Conservation (phyloP, 92 coral and sea anemone species). For the Zoanthus sociatus region DNA sequence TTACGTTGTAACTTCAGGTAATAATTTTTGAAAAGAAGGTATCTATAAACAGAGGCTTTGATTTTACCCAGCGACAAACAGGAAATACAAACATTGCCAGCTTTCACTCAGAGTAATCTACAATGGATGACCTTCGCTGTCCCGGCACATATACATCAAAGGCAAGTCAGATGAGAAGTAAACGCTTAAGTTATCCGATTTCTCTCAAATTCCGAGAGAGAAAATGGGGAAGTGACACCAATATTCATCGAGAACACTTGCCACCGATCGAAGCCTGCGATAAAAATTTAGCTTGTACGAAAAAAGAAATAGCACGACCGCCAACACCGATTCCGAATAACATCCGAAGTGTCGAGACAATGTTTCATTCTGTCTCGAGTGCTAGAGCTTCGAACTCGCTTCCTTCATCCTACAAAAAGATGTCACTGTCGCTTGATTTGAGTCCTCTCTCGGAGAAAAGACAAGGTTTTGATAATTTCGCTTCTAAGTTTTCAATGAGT, state of each 20-base stretch:
- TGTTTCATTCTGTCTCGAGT: neutral
- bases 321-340: conserved; percentile 12
- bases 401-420: conserved; percentile 26
- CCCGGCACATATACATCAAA: neutral
- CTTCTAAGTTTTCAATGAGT: conserved; percentile 3
- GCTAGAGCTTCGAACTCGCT: conserved; percentile 43
- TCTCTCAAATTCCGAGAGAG: conserved; percentile 26
- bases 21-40: neutral
- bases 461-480: conserved; percentile 26
- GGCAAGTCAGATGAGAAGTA: neutral
- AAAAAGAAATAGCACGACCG: neutral
- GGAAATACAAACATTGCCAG: neutral
- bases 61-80: neutral
- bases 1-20: neutral
- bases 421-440: conserved; percentile 35
- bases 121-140: conserved; percentile 27
- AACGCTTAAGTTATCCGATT: conserved; percentile 35
- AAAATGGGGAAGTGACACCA: conserved; percentile 40
- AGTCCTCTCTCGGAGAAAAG: conserved; percentile 32
- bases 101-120: neutral
- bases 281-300: neutral
- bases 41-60: conserved; percentile 11
- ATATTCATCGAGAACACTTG: neutral
- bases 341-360: conserved; percentile 5
- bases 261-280: conserved; percentile 26